A percentile compares a stretch with the other conserved stretches of the same genome.
phyloP scores from a whole-genome alignment of 2,888 invertebrate genomes.

The Clepsis dumicolana region DNA sequence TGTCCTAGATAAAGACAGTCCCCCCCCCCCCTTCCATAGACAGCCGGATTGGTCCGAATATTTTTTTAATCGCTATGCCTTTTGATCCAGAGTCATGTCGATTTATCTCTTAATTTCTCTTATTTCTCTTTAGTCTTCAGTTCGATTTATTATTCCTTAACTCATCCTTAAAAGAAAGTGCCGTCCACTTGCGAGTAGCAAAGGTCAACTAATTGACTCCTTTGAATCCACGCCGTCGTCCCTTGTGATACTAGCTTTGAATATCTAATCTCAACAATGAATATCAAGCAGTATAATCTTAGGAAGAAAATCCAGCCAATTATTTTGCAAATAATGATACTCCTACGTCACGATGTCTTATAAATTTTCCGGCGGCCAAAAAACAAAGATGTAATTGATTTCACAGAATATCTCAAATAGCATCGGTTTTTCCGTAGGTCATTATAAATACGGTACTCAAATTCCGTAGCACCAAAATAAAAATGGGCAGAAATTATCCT shows the following conservation, averaged over 20 bases:
- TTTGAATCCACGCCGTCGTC: neutral
- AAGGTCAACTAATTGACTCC: slow-evolving; percentile 1
- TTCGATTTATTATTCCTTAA: neutral
- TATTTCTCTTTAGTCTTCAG: neutral
- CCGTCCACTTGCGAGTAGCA: neutral
- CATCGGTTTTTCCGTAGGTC: neutral
- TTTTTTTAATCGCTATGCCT: too few relatives aligned
- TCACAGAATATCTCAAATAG: neutral
- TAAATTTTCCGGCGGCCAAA: too few relatives aligned
- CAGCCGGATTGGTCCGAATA: too few relatives aligned
- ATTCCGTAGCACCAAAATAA: neutral
- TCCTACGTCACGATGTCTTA: neutral
- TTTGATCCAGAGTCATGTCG: too few relatives aligned
- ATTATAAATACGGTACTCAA: neutral
- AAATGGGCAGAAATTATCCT: slow-evolving; percentile 16
- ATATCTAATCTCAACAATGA: neutral
- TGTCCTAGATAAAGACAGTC: too few relatives aligned
- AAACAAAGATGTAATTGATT: neutral
- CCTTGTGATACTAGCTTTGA: neutral
- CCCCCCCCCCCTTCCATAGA: too few relatives aligned
- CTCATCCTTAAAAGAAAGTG: slow-evolving; percentile 1
- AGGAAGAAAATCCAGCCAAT: neutral
- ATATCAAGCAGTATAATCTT: neutral
- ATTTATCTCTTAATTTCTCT: too few relatives aligned
- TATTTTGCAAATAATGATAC: neutral